phyloP scores from a whole-genome alignment of 53 echinoderm and acorn worm genomes.

The Glandiceps talaboti region DNA sequence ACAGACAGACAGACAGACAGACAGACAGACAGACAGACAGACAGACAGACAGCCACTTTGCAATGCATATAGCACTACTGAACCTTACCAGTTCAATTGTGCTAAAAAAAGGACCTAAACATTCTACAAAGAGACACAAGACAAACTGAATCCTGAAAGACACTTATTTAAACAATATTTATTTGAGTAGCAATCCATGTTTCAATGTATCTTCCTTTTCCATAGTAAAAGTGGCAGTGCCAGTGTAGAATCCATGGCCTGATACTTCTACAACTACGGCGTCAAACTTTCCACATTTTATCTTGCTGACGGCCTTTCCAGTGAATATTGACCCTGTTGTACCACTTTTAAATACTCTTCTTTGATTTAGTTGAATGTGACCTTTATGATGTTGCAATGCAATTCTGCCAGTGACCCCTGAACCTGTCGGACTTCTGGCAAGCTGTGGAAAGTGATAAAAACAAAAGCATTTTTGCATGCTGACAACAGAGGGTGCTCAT shows the following conservation, averaged over 20 bases:
- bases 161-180: no score
- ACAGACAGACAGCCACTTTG: no score
- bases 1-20: no score
- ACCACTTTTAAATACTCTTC: constrained; percentile 44
- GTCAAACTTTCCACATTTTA: constrained; percentile 49
- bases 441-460: constrained; percentile 24
- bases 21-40: no score
- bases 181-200: constrained; percentile 40
- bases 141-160: no score
- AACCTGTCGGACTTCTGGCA: constrained; percentile 73
- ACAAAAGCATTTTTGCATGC: no score
- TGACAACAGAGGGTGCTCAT: no score
- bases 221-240: constrained; percentile 43
- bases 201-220: constrained; percentile 62
- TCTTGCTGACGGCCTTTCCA: constrained; percentile 32
- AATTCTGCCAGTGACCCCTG: constrained; percentile 71
- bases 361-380: constrained; percentile 43
- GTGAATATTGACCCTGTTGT: constrained; percentile 42
- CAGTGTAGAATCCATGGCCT: constrained; percentile 57
- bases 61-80: no score
- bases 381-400: constrained; percentile 71
- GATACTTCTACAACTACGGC: constrained; percentile 77
- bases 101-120: no score
- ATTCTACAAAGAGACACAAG: no score
- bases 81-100: no score